Base-by-base conservation (phyloP, 1,140 invertebrate genomes). In the Acromyrmex charruanus region DNA sequence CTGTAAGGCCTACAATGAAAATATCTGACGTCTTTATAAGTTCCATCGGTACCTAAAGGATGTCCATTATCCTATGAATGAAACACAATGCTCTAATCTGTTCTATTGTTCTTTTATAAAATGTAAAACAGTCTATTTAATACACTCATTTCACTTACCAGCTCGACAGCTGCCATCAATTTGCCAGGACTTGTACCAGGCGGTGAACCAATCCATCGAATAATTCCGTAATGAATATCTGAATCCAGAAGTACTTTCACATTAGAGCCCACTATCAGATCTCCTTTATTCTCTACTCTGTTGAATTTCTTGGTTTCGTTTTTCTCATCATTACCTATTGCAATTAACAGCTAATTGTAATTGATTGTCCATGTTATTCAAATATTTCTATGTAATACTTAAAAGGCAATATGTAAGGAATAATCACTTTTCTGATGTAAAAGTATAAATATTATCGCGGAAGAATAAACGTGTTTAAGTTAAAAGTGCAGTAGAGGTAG, bases 151-250 rank as follows among this genome's bases (percentile, higher is more conserved):
- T n/a, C 31, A 91, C 91, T 94, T 93, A 97, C 97, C 96, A 97
- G 96, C 95, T 97, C 97, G 88, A 97, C 95, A 71, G 97, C 97
- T 92, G 97, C 97, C 93, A 96, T 97, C 89, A 95, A 94, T 94
- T 96, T 96, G 7, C 94, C 93, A 79, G 96, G 94, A 21, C 92
- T 93, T 71, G 90, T 87, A 71, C 94, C 95, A 12, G 94, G 91
- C 0, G 96, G 91, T 68, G 95, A 95, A 6, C 98, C 98, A 93
- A 99, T 98, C 98, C 98, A 99, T 93, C 97, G 96, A 86, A 99
- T 97, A 12, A 99, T 97, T 69, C 98, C 98, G 95, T 97, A 97
- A 49, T 96, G 92, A 81, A 96, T 94, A 81, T 96, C 94, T 77
- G 92, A 95, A 94, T 95, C 96, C 88, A 95, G 95, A 94, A 92